Conservation (phyloP, 2,797 vertebrate genomes). For the Sorex maritimensis region DNA sequence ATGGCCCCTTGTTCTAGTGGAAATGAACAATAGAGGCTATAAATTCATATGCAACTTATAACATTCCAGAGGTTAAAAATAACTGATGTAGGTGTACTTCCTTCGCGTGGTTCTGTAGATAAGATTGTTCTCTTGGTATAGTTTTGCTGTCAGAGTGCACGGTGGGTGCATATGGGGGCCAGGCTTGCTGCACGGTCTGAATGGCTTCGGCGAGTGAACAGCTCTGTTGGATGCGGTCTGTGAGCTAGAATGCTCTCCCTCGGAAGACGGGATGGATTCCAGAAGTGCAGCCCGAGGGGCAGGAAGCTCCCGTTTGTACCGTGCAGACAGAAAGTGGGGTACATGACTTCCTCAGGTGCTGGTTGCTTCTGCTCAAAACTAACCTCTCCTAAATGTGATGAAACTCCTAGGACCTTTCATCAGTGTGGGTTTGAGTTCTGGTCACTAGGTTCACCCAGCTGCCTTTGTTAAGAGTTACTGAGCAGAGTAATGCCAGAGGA, state of each 20-base stretch:
- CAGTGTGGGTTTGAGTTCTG: background rate
- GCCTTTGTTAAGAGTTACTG: slow-evolving; percentile 72
- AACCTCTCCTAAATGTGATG: background rate
- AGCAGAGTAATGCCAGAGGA: slow-evolving; percentile 67
- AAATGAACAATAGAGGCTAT: slow-evolving; percentile 48
- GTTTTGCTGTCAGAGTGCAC: slow-evolving; percentile 47
- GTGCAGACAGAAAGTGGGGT: background rate
- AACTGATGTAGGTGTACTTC: slow-evolving; percentile 23
- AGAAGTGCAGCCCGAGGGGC: background rate
- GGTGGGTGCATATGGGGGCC: background rate
- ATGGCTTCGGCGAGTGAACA: slow-evolving; percentile 44
- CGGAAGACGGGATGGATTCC: background rate
- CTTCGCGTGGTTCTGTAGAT: slow-evolving; percentile 42
- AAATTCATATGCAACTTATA: slow-evolving; percentile 44
- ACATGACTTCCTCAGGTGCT: background rate
- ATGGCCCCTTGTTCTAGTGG: slow-evolving; percentile 53
- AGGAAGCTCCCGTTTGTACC: background rate
- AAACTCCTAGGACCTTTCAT: slow-evolving; percentile 20
- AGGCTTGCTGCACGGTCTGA: slow-evolving; percentile 55
- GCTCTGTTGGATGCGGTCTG: background rate
- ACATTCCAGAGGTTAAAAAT: slow-evolving; percentile 76
- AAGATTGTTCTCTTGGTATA: slow-evolving; percentile 71
- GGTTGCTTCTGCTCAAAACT: slow-evolving; percentile 39
- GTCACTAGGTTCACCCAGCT: slow-evolving; percentile 67
- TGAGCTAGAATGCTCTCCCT: slow-evolving; percentile 35